Percentiles rank a stretch among this genome's conserved stretches.
Evolutionary conservation across 2,113 vertebrate genomes (phyloP).

Genomic region (Heteronetta atricapilla): DNA sequence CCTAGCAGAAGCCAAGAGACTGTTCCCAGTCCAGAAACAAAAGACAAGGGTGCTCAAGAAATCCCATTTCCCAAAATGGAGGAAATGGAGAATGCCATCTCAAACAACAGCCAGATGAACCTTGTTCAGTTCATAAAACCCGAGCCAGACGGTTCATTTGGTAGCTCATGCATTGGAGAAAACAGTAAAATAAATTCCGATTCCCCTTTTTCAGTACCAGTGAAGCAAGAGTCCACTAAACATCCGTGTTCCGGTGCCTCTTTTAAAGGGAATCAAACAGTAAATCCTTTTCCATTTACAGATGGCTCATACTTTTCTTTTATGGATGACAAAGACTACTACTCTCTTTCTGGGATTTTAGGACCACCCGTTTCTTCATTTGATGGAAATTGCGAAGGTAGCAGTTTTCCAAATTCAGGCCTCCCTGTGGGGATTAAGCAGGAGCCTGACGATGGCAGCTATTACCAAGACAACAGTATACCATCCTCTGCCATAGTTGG

Average conservation of each 20-base stretch:
- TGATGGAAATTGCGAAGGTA: slow-evolving; percentile 89
- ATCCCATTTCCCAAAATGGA: slow-evolving; percentile 93
- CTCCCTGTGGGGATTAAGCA: slow-evolving; percentile 94
- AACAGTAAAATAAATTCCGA: slow-evolving; percentile 79
- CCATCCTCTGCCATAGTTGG: slow-evolving; percentile 95
- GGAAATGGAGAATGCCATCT: slow-evolving; percentile 86
- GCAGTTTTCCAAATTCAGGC: slow-evolving; percentile 86
- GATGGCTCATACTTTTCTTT: slow-evolving; percentile 96
- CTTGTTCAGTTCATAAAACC: slow-evolving; percentile 95
- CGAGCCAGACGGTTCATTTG: slow-evolving; percentile 89
- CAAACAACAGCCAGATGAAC: slow-evolving; percentile 86
- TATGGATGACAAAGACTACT: slow-evolving; percentile 98
- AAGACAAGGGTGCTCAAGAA: slow-evolving; percentile 86
- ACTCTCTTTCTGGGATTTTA: slow-evolving; percentile 97
- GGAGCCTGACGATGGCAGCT: slow-evolving; percentile 91
- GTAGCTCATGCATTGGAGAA: slow-evolving; percentile 89
- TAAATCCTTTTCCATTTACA: slow-evolving; percentile 90
- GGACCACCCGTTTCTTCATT: slow-evolving; percentile 93
- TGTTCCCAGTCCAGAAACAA: slow-evolving; percentile 83
- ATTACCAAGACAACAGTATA: slow-evolving; percentile 91
- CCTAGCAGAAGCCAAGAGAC: slow-evolving; percentile 84
- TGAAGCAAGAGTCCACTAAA: slow-evolving; percentile 92
- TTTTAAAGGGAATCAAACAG: slow-evolving; percentile 85
- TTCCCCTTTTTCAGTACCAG: slow-evolving; percentile 87
- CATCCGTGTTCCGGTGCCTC: slow-evolving; percentile 88